Conservation (phyloP, 1,140 invertebrate genomes). For the Ylistrum balloti region DNA sequence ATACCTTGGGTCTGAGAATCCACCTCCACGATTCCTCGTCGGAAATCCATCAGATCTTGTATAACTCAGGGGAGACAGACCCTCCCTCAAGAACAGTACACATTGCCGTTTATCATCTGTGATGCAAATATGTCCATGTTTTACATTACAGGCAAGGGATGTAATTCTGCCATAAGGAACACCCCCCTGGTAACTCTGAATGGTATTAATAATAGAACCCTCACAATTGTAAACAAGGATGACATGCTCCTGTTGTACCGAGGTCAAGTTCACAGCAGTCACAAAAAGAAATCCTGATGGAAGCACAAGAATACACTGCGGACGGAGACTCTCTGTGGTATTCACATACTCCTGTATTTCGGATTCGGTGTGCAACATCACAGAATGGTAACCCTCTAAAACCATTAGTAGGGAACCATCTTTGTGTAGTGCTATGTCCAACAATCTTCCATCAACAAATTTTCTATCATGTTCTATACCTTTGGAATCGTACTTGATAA, state of each 20-base stretch:
- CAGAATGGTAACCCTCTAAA: neutral
- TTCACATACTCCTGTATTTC: conserved; percentile 3
- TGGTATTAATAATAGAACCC: neutral
- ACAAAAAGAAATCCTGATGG: neutral
- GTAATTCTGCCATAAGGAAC: neutral
- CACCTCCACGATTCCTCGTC: neutral
- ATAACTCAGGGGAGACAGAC: neutral
- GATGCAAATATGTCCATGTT: neutral
- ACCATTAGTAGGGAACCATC: neutral
- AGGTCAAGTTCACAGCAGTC: neutral
- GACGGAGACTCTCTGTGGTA: neutral
- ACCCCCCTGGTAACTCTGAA: neutral
- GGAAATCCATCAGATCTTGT: neutral
- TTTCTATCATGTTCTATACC: neutral
- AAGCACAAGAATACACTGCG: neutral
- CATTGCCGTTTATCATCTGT: neutral
- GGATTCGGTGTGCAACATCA: neutral
- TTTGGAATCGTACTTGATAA: neutral
- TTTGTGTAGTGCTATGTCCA: conserved; percentile 1
- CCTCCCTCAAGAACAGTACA: neutral
- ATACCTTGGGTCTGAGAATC: neutral
- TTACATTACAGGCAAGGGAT: neutral
- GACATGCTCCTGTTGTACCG: neutral
- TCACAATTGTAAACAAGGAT: neutral
- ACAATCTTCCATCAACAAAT: neutral